Evolutionary conservation across 2,797 vertebrate species (phyloP).

Genomic region (Lutjanus argentimaculatus): DNA sequence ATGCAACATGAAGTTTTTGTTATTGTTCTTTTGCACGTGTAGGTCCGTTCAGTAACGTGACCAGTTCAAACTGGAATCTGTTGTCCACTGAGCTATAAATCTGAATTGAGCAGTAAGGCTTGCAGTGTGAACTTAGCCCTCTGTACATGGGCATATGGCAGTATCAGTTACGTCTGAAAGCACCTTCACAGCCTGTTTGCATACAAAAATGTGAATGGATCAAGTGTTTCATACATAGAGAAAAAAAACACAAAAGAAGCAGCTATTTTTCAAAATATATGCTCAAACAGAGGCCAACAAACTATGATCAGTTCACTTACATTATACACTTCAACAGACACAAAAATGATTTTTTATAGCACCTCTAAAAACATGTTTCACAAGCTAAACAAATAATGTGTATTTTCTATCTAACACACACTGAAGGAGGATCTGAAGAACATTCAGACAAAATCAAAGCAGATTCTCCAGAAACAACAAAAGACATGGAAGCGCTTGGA

Average conservation of each 20-base stretch:
- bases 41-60: no score
- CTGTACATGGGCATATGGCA: no score
- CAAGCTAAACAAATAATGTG: neutral
- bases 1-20: no score
- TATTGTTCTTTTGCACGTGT: no score
- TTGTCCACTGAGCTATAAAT: no score
- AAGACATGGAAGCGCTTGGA: neutral
- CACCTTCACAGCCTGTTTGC: neutral
- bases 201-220: neutral
- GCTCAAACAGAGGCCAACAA: neutral
- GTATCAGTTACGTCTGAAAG: neutral
- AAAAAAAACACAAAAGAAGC: neutral
- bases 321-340: neutral
- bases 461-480: slow-evolving; percentile 43
- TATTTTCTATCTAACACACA: neutral
- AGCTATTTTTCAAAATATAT: neutral
- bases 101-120: no score
- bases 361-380: neutral
- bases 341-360: neutral
- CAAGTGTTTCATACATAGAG: neutral
- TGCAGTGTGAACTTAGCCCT: no score
- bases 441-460: slow-evolving; percentile 24
- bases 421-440: slow-evolving; percentile 56
- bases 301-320: neutral
- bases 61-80: no score